These are phyloP conservation scores for Euleptes europaea DNA, from an alignment of 2,113 vertebrate genomes.

Conservation along the genomic window DNA sequence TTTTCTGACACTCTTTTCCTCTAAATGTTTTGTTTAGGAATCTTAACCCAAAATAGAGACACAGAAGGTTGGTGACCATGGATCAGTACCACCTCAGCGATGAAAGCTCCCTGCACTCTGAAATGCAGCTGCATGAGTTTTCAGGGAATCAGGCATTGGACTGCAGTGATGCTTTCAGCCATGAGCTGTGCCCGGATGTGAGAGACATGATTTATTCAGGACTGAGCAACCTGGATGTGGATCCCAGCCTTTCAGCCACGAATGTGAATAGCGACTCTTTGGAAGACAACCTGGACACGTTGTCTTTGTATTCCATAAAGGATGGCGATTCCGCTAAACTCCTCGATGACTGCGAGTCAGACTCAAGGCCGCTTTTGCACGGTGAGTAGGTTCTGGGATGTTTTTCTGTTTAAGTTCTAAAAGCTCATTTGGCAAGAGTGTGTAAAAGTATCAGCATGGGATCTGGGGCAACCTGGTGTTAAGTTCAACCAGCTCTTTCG, in stretches of 20 bases:
- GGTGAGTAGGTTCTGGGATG: constrained; percentile 32
- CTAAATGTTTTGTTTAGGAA: constrained; percentile 27
- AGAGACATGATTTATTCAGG: constrained; percentile 51
- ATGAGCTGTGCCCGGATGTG: constrained; percentile 41
- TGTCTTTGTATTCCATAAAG: constrained; percentile 53
- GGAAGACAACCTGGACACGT: constrained; percentile 48
- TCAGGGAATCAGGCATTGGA: constrained; percentile 50
- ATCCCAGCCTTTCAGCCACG: constrained; percentile 18
- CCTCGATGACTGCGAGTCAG: constrained; percentile 49
- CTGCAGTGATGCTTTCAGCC: constrained; percentile 50
- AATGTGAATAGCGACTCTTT: constrained; percentile 25
- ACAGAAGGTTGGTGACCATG: constrained; percentile 45
- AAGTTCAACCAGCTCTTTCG: neutral
- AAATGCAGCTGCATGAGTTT: constrained; percentile 53
- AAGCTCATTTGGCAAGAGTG: neutral
- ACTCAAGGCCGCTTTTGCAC: constrained; percentile 46
- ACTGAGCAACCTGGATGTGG: constrained; percentile 47
- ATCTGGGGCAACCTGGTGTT: neutral
- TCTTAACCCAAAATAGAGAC: neutral
- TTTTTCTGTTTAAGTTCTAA: rapidly evolving
- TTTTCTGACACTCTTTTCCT: neutral
- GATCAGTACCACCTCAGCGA: constrained; percentile 58
- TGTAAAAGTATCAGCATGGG: too few relatives aligned
- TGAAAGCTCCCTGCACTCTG: constrained; percentile 37
- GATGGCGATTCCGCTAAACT: constrained; percentile 49